Conservation (phyloP, 2,113 vertebrate genomes). For the Pangasianodon hypophthalmus region DNA sequence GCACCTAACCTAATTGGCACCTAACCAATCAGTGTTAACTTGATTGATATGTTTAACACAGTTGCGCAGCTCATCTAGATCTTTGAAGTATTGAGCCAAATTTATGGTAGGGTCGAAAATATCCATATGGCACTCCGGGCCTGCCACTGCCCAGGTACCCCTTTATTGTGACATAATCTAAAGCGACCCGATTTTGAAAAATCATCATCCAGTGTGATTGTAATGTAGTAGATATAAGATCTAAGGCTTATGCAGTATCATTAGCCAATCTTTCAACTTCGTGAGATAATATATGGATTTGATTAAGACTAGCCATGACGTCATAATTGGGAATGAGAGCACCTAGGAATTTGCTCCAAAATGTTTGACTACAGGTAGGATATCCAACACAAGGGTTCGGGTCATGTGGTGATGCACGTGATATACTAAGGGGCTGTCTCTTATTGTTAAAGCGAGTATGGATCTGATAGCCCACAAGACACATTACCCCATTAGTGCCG, state of each 20-base stretch:
- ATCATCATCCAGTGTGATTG: background rate
- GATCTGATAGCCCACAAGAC: too few relatives aligned
- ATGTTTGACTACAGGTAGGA: background rate
- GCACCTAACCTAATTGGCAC: too few relatives aligned
- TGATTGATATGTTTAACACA: background rate
- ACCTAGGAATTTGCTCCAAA: background rate
- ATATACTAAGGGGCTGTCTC: too few relatives aligned
- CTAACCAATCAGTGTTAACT: background rate
- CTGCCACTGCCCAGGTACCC: too few relatives aligned
- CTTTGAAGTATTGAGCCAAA: background rate
- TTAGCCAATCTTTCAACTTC: background rate
- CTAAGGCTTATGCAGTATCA: background rate
- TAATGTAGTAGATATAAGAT: background rate
- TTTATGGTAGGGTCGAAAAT: background rate
- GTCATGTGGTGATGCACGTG: too few relatives aligned
- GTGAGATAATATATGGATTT: background rate
- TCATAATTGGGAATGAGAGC: background rate
- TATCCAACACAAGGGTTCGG: too few relatives aligned
- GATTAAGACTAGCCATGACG: background rate
- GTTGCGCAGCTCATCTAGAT: too few relatives aligned
- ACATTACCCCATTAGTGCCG: too few relatives aligned
- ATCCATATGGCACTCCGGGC: too few relatives aligned
- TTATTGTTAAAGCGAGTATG: too few relatives aligned
- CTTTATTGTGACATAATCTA: too few relatives aligned
- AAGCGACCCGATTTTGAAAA: too few relatives aligned